A percentile compares a stretch with the other conserved stretches of the same genome.
Evolutionary conservation across 2,888 invertebrate genomes (phyloP).

Genomic region (Tachina fera): DNA sequence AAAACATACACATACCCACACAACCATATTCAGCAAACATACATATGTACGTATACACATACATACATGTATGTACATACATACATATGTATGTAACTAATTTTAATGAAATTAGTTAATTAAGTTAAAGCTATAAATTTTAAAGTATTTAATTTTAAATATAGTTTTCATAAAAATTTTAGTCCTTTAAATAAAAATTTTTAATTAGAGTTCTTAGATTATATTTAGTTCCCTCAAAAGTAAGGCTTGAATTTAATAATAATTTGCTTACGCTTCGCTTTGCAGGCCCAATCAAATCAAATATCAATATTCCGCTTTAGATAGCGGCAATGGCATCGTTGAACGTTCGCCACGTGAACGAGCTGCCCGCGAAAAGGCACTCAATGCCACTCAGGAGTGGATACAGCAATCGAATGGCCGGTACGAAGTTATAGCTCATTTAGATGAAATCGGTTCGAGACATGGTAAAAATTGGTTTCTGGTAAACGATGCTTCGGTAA

Average conservation of each 20-base stretch:
- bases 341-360: conserved; percentile 87
- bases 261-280: conserved; percentile 23
- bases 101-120: conserved; percentile 19
- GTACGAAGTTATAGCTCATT: conserved; percentile 90
- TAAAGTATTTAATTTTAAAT: conserved; percentile 5
- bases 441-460: conserved; percentile 92
- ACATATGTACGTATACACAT: neutral
- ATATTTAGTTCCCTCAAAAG: neutral
- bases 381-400: conserved; percentile 86
- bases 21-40: neutral
- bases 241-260: neutral
- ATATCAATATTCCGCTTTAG: conserved; percentile 87
- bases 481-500: conserved; percentile 90
- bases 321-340: conserved; percentile 84
- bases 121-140: conserved; percentile 13
- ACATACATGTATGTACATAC: neutral
- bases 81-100: too few relatives aligned
- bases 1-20: neutral
- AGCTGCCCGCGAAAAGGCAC: conserved; percentile 87
- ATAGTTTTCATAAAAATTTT: neutral
- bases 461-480: conserved; percentile 96
- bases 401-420: conserved; percentile 86
- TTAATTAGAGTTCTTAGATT: conserved; percentile 8
- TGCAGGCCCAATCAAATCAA: conserved; percentile 81
- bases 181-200: conserved; percentile 4